phyloP scores from a whole-genome alignment of 2,888 invertebrate genomes.

The Chrysodeixis includens region DNA sequence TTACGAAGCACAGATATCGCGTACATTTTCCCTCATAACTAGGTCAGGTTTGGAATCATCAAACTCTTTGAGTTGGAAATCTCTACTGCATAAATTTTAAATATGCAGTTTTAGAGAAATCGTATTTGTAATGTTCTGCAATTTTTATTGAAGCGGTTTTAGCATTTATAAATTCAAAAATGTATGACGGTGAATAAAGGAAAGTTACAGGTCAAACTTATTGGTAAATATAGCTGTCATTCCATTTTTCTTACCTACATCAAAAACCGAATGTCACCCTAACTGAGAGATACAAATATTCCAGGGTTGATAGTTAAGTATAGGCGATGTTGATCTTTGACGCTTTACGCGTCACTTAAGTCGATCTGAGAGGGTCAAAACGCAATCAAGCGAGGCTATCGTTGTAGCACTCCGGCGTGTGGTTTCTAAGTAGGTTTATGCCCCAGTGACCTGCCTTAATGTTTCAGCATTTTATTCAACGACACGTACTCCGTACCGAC shows the following conservation, averaged over 20 bases:
- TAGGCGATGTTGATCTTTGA: conserved; percentile 44
- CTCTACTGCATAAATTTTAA: conserved; percentile 1
- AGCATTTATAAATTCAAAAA: too few species aligned
- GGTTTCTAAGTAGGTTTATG: conserved; percentile 58
- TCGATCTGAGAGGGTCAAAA: conserved; percentile 47
- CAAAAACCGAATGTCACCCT: background rate
- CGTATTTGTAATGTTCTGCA: background rate
- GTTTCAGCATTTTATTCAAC: conserved; percentile 64
- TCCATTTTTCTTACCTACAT: background rate
- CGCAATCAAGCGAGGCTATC: conserved; percentile 50
- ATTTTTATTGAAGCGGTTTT: background rate
- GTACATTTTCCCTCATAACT: conserved; percentile 5
- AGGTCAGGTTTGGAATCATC: background rate
- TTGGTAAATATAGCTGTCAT: too few species aligned
- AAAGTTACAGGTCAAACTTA: too few species aligned
- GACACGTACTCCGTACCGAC: conserved; percentile 61
- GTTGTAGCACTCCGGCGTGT: conserved; percentile 46
- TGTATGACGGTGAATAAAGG: too few species aligned
- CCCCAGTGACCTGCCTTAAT: conserved; percentile 65
- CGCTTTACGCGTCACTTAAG: conserved; percentile 47
- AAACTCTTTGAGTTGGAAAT: conserved; percentile 1
- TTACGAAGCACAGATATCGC: conserved; percentile 1
- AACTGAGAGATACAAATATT: conserved; percentile 12
- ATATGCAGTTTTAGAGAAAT: background rate
- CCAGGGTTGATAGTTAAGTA: conserved; percentile 36